phyloP scores from a whole-genome alignment of 2,888 invertebrate species.

The Cremastinae sp. region DNA sequence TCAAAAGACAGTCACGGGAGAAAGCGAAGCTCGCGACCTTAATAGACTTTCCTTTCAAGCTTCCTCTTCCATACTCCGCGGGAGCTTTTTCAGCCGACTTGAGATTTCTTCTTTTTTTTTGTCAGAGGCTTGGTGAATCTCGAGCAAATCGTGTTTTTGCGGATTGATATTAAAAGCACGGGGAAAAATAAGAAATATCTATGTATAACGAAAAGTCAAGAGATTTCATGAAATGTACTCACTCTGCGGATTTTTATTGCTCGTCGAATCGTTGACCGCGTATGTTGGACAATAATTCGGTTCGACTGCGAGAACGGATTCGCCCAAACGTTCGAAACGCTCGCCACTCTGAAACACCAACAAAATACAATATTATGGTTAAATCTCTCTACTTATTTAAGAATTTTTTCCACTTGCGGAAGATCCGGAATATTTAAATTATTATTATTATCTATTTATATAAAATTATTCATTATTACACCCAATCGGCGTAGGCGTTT shows the following conservation, averaged over 20 bases:
- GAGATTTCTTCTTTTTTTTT: not conserved
- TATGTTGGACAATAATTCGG: constrained; percentile 69
- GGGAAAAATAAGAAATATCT: too few relatives aligned
- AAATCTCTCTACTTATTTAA: not conserved
- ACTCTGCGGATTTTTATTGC: constrained; percentile 64
- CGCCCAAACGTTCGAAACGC: constrained; percentile 68
- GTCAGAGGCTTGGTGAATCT: too few relatives aligned
- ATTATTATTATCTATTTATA: too few relatives aligned
- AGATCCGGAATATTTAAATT: not conserved
- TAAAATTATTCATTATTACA: too few relatives aligned
- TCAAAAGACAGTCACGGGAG: constrained; percentile 30
- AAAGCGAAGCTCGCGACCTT: constrained; percentile 7
- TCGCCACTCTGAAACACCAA: constrained; percentile 69
- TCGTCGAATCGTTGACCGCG: constrained; percentile 60
- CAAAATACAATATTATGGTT: not conserved
- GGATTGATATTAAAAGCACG: too few relatives aligned
- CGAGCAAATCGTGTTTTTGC: too few relatives aligned
- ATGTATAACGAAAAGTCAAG: too few relatives aligned
- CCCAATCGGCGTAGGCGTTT: too few relatives aligned
- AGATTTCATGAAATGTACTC: constrained; percentile 19
- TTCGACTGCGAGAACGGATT: constrained; percentile 66
- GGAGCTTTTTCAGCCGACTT: constrained; percentile 8
- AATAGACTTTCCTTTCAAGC: constrained; percentile 36
- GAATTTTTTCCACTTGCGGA: not conserved
- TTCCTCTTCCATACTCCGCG: constrained; percentile 18